Evolutionary conservation across 2,888 invertebrate species (phyloP), one percentile per base, ranked within the genome.

Genomic region (Stenurella melanura): DNA sequence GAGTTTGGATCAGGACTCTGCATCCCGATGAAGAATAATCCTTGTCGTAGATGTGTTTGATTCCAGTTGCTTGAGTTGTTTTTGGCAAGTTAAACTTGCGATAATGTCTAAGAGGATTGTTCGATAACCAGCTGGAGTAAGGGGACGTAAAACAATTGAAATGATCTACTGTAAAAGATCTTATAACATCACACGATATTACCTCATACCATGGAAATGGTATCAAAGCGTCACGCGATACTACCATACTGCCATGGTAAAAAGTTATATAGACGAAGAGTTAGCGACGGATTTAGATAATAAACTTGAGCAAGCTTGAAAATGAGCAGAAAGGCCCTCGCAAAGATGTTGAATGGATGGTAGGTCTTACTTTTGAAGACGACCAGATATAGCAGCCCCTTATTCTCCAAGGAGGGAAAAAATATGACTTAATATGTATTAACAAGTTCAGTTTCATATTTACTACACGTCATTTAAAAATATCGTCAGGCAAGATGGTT

Each of bases 91-190:
- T 54, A 21, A n/a, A 17, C 63, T 63, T 72, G 72, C 63, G n/a
- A 58, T 63, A 72, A 18, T 60, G n/a, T 42, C 12, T 72, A 61
- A 58, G 38, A 26, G 72, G 63, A 34, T 58, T 21, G 71, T 71
- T 72, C 63, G 12, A 50, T 26, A 61, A 72, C 63, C n/a, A 72
- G 63, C 63, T 72, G 70, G 70, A 70, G 26, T 60, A 60, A 42
- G 61, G 70, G 70, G 70, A 70, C 70, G 70, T 70, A 70, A 70
- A 70, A 19, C 60, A 61, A 42, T 70, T 70, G 58, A 58, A 60
- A 9, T 18, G 38, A 70, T 30, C 70, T 60, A 42, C 12, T 10
- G 11, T 50, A 34, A 50, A 38, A 42, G 70, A 57, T 34, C 38
- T 54, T 60, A 70, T 42, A 61, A 60, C 70, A 61, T 70, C 70